phyloP scores from a whole-genome alignment of 1,140 invertebrate species.

The Magallana ariakensis region DNA sequence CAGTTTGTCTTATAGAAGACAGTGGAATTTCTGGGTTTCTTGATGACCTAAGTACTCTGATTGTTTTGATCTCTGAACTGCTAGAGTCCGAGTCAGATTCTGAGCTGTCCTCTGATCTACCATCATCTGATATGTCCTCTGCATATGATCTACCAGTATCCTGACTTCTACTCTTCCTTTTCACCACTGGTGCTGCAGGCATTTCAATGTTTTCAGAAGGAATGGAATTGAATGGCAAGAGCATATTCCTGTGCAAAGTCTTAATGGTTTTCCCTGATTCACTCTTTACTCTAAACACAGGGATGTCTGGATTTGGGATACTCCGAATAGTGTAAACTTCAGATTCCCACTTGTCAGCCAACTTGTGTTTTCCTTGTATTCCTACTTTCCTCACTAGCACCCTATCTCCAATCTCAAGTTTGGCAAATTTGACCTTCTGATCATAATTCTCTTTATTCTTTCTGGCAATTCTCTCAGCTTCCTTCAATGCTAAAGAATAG shows the following conservation, averaged over 20 bases:
- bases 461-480: background rate
- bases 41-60: too few relatives aligned
- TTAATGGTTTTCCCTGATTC: background rate
- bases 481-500: too few relatives aligned
- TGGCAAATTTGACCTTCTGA: background rate
- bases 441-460: background rate
- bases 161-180: background rate
- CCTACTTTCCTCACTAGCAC: background rate
- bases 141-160: background rate
- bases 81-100: background rate
- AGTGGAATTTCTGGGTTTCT: background rate
- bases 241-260: conserved; percentile 11
- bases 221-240: background rate
- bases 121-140: background rate
- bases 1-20: background rate
- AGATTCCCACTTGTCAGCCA: conserved; percentile 5
- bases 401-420: background rate
- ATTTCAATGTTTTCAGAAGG: background rate
- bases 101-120: background rate
- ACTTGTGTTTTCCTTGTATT: background rate
- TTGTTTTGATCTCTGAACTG: background rate
- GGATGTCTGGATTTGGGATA: background rate
- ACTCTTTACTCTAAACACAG: background rate
- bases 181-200: background rate
- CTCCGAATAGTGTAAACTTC: background rate